Base-by-base conservation (phyloP, 2,888 invertebrate species). In the Diogma glabrata region DNA sequence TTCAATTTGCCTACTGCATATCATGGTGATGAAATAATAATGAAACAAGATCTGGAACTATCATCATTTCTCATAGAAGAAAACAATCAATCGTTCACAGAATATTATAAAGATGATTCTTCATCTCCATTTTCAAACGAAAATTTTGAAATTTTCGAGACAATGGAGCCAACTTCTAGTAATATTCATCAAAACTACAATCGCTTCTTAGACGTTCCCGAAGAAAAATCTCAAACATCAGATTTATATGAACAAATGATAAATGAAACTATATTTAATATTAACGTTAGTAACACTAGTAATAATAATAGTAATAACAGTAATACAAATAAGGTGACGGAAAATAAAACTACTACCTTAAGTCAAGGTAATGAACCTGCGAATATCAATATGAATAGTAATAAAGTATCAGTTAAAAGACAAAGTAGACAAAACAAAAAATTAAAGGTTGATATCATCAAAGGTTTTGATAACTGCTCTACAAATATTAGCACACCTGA, bases 171-270 rank as follows among this genome's bases (percentile, higher is more conserved):
- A n/a, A n/a, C n/a, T n/a, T n/a, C n/a, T n/a, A n/a, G n/a, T n/a
- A n/a, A n/a, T n/a, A n/a, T n/a, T n/a, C n/a, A n/a, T n/a, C n/a
- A 43, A 22, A n/a, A 22, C n/a, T 22, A 43, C 9, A 23, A 43
- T 43, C 43, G 23, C 20, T n/a, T 23, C 22, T 22, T 43, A 46
- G 24, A 46, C 46, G 24, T 46, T 46, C 24, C 46, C 24, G 46
- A 46, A 46, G 46, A 46, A 12, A 46, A 46, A 46, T 46, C 46
- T 16, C 46, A 20, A 43, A 43, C 20, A 22, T 43, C 23, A 43
- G 20, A 43, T 43, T 43, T 43, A 43, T 22, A 43, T 43, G 43
- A 43, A 22, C 20, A 14, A 23, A 22, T 22, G 20, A 43, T 43
- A 20, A 23, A 43, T 43, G 23, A 22, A 22, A 43, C 20, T 43